Percentiles rank a stretch among this genome's conserved stretches.
These are phyloP conservation scores for Macrocentrus cingulum DNA, from an alignment of 1,140 invertebrate species.

Conservation along the genomic window DNA sequence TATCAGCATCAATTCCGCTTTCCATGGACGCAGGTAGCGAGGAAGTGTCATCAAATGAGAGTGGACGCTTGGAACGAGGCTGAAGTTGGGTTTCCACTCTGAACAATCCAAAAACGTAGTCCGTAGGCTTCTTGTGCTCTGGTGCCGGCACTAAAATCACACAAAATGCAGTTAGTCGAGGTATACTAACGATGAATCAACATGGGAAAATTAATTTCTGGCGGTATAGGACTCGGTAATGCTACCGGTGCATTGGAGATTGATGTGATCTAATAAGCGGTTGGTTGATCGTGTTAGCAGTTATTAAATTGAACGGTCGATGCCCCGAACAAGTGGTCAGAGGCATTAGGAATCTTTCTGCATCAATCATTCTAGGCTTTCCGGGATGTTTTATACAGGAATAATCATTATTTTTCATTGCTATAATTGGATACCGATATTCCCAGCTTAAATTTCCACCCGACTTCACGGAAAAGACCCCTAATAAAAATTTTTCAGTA, in stretches of 20 bases:
- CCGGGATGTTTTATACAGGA: background rate
- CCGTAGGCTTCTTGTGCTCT: slow-evolving; percentile 73
- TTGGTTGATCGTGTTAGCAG: slow-evolving; percentile 47
- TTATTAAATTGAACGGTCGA: slow-evolving; percentile 52
- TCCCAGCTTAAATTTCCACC: too few relatives aligned
- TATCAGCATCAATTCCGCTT: slow-evolving; percentile 45
- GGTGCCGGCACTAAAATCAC: slow-evolving; percentile 66
- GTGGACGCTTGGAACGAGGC: slow-evolving; percentile 54
- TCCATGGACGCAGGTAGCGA: slow-evolving; percentile 36
- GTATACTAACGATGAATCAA: too few relatives aligned
- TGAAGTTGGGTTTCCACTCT: slow-evolving; percentile 67
- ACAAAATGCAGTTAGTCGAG: too few relatives aligned
- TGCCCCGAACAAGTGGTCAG: slow-evolving; percentile 30
- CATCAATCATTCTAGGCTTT: background rate
- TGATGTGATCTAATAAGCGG: slow-evolving; percentile 50
- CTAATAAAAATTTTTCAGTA: too few relatives aligned
- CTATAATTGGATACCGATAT: too few relatives aligned
- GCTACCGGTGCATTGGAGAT: slow-evolving; percentile 10
- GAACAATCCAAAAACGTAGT: slow-evolving; percentile 80
- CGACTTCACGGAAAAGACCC: too few relatives aligned
- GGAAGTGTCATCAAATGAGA: slow-evolving; percentile 44
- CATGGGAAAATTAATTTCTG: background rate
- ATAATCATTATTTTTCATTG: too few relatives aligned
- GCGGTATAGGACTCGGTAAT: background rate
- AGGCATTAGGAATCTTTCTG: slow-evolving; percentile 19